These are phyloP conservation scores for Sorex maritimensis DNA, from an alignment of 2,797 vertebrate species.

Conservation along the genomic window DNA sequence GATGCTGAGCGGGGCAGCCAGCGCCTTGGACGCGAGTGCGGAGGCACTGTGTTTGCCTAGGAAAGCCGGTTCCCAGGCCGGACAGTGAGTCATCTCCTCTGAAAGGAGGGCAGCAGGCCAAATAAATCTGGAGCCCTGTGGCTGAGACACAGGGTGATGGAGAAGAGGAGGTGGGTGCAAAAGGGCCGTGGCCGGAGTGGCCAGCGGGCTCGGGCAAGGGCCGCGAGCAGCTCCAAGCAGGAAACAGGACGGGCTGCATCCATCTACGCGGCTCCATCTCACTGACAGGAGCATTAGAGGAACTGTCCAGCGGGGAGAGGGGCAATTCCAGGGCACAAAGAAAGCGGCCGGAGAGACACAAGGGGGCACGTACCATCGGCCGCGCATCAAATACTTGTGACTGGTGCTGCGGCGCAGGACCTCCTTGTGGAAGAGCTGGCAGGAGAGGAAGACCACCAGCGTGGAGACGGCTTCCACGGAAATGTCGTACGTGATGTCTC, in stretches of 20 bases:
- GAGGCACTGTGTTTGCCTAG: too few species aligned
- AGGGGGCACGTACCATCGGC: conserved; percentile 94
- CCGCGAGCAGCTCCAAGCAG: too few species aligned
- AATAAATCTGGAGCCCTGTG: too few species aligned
- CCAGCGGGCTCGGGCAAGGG: neutral
- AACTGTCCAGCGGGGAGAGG: neutral
- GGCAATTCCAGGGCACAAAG: neutral
- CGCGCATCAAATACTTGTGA: conserved; percentile 96
- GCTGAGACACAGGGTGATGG: neutral
- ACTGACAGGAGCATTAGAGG: neutral
- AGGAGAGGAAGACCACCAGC: conserved; percentile 97
- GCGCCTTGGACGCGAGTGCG: too few species aligned
- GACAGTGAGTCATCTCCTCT: too few species aligned
- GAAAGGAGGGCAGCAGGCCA: too few species aligned
- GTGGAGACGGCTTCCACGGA: conserved; percentile 97
- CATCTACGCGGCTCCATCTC: neutral
- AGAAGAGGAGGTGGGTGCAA: conserved; percentile 22
- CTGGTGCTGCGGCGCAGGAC: conserved; percentile 95
- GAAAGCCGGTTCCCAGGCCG: too few species aligned
- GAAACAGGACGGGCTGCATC: neutral
- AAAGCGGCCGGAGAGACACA: neutral
- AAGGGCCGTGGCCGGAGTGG: neutral
- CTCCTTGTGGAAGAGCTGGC: conserved; percentile 98
- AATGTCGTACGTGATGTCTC: conserved; percentile 98
- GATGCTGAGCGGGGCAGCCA: too few species aligned